Evolutionary conservation across 2,797 vertebrate genomes (phyloP).

Genomic region (Sebastes ruberrimus): DNA sequence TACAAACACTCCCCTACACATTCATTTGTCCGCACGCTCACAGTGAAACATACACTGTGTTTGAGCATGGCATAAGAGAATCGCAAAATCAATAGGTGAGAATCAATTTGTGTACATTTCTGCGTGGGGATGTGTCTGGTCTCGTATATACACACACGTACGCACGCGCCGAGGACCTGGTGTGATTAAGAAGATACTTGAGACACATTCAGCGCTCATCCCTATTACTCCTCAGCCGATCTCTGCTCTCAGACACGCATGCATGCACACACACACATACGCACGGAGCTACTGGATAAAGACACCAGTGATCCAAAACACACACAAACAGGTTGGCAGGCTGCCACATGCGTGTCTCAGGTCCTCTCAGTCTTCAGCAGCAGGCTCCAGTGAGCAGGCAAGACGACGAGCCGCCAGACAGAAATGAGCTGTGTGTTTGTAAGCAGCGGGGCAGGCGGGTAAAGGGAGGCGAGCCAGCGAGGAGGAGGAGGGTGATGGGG

Average conservation of each 20-base stretch:
- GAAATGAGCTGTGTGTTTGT: constrained; percentile 71
- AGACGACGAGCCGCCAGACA: constrained; percentile 57
- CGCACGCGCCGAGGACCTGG: neutral
- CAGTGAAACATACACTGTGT: constrained; percentile 12
- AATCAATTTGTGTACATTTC: constrained; percentile 54
- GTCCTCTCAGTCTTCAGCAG: constrained; percentile 64
- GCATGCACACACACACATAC: no score
- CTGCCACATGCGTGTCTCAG: constrained; percentile 68
- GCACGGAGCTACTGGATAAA: constrained; percentile 53
- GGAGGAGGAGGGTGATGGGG: constrained; percentile 4
- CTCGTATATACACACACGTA: neutral
- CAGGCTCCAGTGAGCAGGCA: constrained; percentile 61
- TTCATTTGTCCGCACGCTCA: neutral
- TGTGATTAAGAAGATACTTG: constrained; percentile 55
- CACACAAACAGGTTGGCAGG: constrained; percentile 65
- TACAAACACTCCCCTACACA: neutral
- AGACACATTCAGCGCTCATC: constrained; percentile 35
- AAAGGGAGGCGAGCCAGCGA: constrained; percentile 26
- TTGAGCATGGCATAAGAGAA: constrained; percentile 14
- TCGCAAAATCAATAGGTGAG: constrained; percentile 55
- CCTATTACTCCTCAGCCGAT: constrained; percentile 21
- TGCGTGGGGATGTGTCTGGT: constrained; percentile 4
- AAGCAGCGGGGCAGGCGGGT: constrained; percentile 47
- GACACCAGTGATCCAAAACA: constrained; percentile 75
- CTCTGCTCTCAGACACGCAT: constrained; percentile 1